phyloP scores from a whole-genome alignment of 2,888 invertebrate genomes.

The Drosophila anceps region DNA sequence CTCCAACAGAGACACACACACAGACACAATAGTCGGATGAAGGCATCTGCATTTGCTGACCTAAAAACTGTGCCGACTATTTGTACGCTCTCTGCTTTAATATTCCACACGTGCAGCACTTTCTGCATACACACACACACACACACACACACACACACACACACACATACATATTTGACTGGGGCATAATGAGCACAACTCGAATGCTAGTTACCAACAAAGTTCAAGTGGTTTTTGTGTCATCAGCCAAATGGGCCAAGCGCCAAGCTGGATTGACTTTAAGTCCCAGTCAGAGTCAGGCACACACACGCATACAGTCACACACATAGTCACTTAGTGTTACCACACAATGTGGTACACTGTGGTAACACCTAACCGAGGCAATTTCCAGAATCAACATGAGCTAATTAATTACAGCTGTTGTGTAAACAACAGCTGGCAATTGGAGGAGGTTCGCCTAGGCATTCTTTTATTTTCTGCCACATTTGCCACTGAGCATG shows the following conservation, averaged over 20 bases:
- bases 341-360: constrained; percentile 24
- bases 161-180: neutral
- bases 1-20: constrained; percentile 1
- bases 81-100: constrained; percentile 53
- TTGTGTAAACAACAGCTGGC: constrained; percentile 46
- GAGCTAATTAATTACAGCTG: constrained; percentile 74
- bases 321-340: constrained; percentile 15
- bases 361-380: constrained; percentile 29
- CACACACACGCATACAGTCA: constrained; percentile 6
- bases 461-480: neutral
- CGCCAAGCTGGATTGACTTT: constrained; percentile 37
- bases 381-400: constrained; percentile 64
- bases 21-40: neutral
- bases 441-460: constrained; percentile 8
- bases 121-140: constrained; percentile 1
- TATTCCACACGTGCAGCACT: constrained; percentile 58
- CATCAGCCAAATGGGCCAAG: constrained; percentile 62
- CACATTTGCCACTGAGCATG: neutral
- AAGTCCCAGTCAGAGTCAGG: constrained; percentile 34
- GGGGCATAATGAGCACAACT: constrained; percentile 40
- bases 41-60: constrained; percentile 20
- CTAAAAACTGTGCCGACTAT: constrained; percentile 52
- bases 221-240: constrained; percentile 60
- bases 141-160: no score
- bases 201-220: constrained; percentile 25